phyloP scores from a whole-genome alignment of 2,797 vertebrate genomes.

The Potorous gilbertii region DNA sequence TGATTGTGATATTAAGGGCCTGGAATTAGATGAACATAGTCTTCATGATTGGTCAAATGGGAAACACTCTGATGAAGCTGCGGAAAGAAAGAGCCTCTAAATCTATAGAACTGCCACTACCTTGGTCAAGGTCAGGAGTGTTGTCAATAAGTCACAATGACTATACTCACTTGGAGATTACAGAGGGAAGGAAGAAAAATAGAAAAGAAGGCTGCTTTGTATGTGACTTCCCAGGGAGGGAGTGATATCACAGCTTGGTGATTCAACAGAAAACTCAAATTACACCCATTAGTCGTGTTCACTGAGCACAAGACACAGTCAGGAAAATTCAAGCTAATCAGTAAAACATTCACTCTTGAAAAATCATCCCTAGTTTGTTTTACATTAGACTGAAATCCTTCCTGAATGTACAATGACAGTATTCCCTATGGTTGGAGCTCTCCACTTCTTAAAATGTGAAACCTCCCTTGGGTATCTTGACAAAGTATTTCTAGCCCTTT shows the following conservation, averaged over 20 bases:
- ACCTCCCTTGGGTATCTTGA: background rate
- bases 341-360: slow-evolving; percentile 28
- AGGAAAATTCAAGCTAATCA: slow-evolving; percentile 36
- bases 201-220: no score
- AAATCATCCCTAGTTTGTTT: background rate
- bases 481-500: background rate
- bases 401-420: slow-evolving; percentile 10
- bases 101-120: background rate
- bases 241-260: background rate
- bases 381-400: slow-evolving; percentile 21
- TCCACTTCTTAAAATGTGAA: slow-evolving; percentile 7
- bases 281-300: background rate
- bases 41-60: no score
- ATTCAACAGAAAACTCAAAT: slow-evolving; percentile 19
- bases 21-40: background rate
- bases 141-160: background rate
- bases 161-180: background rate
- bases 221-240: background rate
- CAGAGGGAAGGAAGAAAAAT: background rate
- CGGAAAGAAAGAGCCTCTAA: background rate
- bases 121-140: background rate
- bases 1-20: background rate
- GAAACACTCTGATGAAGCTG: fast-evolving
- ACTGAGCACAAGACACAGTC: background rate
- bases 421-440: slow-evolving; percentile 5